These are phyloP conservation scores for Sarcophaga carnaria DNA, from an alignment of 2,888 invertebrate genomes.

Conservation along the genomic window DNA sequence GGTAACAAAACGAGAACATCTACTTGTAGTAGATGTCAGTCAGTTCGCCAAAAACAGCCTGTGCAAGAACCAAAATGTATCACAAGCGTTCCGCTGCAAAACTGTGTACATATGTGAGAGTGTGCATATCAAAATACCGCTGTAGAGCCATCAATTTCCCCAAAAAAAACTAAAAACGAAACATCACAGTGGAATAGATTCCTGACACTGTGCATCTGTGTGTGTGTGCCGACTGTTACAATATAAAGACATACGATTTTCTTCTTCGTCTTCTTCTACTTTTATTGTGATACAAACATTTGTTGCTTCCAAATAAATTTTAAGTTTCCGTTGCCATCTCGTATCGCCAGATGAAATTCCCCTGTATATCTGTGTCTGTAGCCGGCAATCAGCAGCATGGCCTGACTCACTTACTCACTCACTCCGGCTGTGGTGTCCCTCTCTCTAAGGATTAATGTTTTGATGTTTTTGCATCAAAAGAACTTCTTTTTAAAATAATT, in stretches of 20 bases:
- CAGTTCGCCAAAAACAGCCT: slow-evolving; percentile 43
- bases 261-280: background rate
- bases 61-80: background rate
- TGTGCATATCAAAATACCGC: slow-evolving; percentile 64
- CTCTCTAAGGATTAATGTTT: slow-evolving; percentile 65
- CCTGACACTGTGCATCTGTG: slow-evolving; percentile 9
- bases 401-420: slow-evolving; percentile 5
- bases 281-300: slow-evolving; percentile 29
- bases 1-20: slow-evolving; percentile 61
- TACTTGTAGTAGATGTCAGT: slow-evolving; percentile 64
- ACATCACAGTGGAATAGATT: background rate
- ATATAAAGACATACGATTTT: slow-evolving; percentile 55
- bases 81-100: background rate
- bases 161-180: slow-evolving; percentile 8
- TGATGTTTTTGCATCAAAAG: slow-evolving; percentile 54
- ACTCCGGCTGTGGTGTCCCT: background rate
- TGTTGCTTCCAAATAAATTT: slow-evolving; percentile 41
- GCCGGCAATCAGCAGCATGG: background rate
- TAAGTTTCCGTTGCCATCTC: slow-evolving; percentile 61
- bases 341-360: slow-evolving; percentile 7
- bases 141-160: slow-evolving; percentile 51
- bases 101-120: slow-evolving; percentile 3
- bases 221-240: background rate
- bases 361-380: background rate
- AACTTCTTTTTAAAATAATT: background rate